phyloP scores from a whole-genome alignment of 2,888 invertebrate species.

The Pachydiplax longipennis region DNA sequence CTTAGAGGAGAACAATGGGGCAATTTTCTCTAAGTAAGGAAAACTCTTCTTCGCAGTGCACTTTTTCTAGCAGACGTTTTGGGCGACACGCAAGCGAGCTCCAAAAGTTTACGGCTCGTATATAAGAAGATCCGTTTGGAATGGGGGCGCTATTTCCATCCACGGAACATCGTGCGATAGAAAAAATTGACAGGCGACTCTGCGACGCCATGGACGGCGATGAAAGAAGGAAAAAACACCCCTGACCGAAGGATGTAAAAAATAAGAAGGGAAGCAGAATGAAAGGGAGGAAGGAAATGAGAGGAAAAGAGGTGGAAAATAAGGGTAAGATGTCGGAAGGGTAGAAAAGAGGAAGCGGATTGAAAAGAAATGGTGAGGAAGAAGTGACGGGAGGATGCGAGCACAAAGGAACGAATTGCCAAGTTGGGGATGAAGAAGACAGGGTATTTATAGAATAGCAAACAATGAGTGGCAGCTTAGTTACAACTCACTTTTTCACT shows the following conservation, averaged over 20 bases:
- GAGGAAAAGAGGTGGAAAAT: background rate
- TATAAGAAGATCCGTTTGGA: background rate
- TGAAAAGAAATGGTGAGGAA: background rate
- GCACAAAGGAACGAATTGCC: background rate
- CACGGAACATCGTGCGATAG: background rate
- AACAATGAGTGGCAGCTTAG: no score
- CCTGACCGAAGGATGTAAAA: background rate
- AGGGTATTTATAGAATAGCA: background rate
- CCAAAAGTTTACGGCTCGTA: background rate
- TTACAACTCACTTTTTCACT: no score
- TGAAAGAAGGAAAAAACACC: background rate
- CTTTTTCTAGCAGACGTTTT: background rate
- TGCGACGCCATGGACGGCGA: background rate
- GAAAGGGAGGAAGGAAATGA: background rate
- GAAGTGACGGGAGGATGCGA: background rate
- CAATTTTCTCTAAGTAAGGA: no score
- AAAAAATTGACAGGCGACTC: background rate
- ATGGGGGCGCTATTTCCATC: background rate
- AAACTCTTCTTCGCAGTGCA: background rate
- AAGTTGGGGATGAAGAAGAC: background rate
- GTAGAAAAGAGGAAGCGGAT: background rate
- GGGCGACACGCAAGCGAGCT: background rate
- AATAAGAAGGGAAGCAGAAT: no score
- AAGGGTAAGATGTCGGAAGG: background rate
- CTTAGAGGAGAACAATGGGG: no score